Percentiles rank a stretch among this genome's conserved stretches.
These are phyloP conservation scores for Acleris laterana DNA, from an alignment of 2,888 invertebrate genomes.

Conservation along the genomic window DNA sequence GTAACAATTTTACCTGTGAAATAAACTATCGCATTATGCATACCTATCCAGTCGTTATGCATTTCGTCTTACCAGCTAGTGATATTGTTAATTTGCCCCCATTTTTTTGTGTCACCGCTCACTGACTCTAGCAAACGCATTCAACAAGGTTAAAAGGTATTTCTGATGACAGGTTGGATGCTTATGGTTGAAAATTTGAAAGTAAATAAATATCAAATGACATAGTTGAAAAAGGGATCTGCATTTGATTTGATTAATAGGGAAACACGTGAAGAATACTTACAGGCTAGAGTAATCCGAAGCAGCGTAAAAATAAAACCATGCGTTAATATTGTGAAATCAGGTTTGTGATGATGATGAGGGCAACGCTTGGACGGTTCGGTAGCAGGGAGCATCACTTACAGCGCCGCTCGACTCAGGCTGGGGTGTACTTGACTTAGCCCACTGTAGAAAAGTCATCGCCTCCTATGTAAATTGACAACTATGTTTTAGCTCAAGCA, in stretches of 20 bases:
- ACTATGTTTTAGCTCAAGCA: conserved; percentile 69
- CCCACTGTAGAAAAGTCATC: conserved; percentile 77
- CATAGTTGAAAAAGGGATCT: not conserved
- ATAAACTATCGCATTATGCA: too few species aligned
- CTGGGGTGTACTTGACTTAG: conserved; percentile 72
- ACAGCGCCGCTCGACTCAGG: conserved; percentile 78
- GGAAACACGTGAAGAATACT: conserved; percentile 59
- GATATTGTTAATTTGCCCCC: too few species aligned
- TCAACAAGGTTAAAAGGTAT: too few species aligned
- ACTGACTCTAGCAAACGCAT: too few species aligned
- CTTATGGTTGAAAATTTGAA: too few species aligned
- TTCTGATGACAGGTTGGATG: too few species aligned
- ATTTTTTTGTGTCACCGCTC: too few species aligned
- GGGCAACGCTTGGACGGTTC: conserved; percentile 61
- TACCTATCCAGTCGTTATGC: too few species aligned
- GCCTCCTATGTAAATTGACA: conserved; percentile 79
- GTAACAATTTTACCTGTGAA: too few species aligned
- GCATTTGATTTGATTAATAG: not conserved
- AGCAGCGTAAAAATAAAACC: conserved; percentile 77
- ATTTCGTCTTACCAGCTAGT: too few species aligned
- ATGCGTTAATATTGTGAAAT: conserved; percentile 81
- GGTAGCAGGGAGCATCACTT: conserved; percentile 76
- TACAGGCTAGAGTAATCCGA: conserved; percentile 80
- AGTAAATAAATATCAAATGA: not conserved
- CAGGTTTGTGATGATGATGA: conserved; percentile 57